A percentile compares a stretch with the other conserved stretches of the same genome.
Conservation (phyloP, 2,797 vertebrate species). For the Babyrousa celebensis region DNA sequence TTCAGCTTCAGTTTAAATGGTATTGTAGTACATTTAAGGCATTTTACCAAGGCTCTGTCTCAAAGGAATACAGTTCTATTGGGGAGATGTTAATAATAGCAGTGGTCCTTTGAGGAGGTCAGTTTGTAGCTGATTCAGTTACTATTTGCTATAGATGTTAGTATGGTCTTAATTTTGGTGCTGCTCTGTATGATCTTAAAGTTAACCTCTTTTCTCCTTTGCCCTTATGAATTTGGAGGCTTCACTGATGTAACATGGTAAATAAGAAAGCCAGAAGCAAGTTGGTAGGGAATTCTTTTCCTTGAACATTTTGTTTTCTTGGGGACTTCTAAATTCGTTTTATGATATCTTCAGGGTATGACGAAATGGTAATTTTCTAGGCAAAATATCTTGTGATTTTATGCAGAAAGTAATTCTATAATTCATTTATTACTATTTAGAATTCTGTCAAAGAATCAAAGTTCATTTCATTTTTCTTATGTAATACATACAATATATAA, state of each 20-base stretch:
- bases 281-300: neutral
- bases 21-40: neutral
- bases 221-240: neutral
- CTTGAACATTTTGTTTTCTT: neutral
- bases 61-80: neutral
- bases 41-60: neutral
- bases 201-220: neutral
- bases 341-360: neutral
- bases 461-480: neutral
- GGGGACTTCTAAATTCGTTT: neutral
- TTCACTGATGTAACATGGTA: neutral
- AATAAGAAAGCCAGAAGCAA: neutral
- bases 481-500: neutral
- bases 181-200: neutral
- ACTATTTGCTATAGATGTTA: neutral
- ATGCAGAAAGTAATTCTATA: constrained; percentile 21
- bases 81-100: neutral
- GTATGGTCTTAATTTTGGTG: neutral
- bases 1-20: neutral
- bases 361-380: neutral
- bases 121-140: neutral
- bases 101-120: neutral
- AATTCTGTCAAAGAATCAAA: neutral
- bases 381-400: neutral
- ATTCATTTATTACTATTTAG: neutral